Base-by-base conservation (phyloP, 2,113 vertebrate species). In the Limnothrissa miodon region DNA sequence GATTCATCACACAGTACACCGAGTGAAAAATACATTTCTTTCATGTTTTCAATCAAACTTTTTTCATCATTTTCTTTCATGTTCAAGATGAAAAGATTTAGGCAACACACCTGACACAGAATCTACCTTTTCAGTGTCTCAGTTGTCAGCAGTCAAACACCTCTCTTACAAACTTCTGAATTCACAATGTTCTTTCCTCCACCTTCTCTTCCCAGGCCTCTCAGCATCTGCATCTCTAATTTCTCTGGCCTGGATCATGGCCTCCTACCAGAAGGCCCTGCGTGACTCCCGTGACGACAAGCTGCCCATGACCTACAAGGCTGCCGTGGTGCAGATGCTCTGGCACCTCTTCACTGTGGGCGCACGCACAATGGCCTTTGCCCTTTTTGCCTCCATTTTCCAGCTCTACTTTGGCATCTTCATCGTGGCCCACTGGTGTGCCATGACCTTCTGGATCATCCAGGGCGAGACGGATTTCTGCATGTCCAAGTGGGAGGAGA, bases 391-490 rank as follows among this genome's bases (percentile, higher is more conserved):
- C 90, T 99, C 98, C 0, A 95, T 98, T 89, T 99, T 97, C 93
- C 97, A 96, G 93, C 97, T 98, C 74, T 99, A 99, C 94, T 99
- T 99, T 0, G 96, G 97, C 90, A 98, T 99, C 93, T 99, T 99
- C 93, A 95, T 99, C 0, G 96, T 99, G 85, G 96, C 97, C 36
- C 98, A 99, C 91, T 99, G 98, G 98, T 99, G 98, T 88, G 92
- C 98, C 94, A 99, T 99, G 98, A 99, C 98, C 79, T 99, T 99
- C 91, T 99, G 98, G 98, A 98, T 99, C 88, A 99, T 99, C 90
- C 98, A 98, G 89, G 98, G 97, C 0, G 98, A 99, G 91, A 99
- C 98, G 0, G 98, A 99, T 93, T 99, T 99, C 95, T 99, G 98
- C 94, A 99, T 98, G 97, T 99, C 98, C 92, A 99, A 99, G 88